phyloP scores from a whole-genome alignment of 2,113 vertebrate genomes.

The Elanus axillaris region DNA sequence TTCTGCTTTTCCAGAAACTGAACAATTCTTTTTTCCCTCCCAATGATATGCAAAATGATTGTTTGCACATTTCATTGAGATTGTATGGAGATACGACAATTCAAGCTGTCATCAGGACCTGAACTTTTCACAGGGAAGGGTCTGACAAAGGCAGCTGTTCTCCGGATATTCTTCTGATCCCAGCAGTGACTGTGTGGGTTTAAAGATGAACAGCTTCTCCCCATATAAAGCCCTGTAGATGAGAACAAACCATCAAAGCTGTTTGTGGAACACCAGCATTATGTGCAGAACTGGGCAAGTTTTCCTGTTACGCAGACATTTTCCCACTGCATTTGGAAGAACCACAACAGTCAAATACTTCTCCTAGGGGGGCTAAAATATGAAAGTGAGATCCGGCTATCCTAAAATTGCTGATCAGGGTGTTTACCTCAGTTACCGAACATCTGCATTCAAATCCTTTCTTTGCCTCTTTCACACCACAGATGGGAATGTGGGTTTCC shows the following conservation, averaged over 20 bases:
- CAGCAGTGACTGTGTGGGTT: not conserved
- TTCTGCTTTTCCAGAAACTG: not conserved
- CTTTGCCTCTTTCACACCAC: not conserved
- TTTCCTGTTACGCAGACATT: not conserved
- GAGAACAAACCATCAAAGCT: not conserved
- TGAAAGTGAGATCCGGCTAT: not conserved
- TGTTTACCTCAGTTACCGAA: not conserved
- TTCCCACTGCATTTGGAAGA: not conserved
- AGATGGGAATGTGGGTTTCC: conserved; percentile 27
- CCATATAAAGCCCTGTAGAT: not conserved
- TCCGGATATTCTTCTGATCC: not conserved
- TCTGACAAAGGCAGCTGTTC: not conserved
- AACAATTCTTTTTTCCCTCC: not conserved
- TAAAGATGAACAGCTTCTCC: not conserved
- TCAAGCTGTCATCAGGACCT: not conserved
- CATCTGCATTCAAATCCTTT: conserved; percentile 11
- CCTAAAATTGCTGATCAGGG: not conserved
- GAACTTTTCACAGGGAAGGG: not conserved
- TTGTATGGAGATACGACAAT: not conserved
- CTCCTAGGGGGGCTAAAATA: not conserved
- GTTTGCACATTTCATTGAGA: not conserved
- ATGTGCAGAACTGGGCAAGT: not conserved
- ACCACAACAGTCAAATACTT: not conserved
- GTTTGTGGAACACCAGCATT: not conserved
- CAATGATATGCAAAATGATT: not conserved